Evolutionary conservation across 2,888 invertebrate species (phyloP).

Genomic region (Eupithecia inturbata): DNA sequence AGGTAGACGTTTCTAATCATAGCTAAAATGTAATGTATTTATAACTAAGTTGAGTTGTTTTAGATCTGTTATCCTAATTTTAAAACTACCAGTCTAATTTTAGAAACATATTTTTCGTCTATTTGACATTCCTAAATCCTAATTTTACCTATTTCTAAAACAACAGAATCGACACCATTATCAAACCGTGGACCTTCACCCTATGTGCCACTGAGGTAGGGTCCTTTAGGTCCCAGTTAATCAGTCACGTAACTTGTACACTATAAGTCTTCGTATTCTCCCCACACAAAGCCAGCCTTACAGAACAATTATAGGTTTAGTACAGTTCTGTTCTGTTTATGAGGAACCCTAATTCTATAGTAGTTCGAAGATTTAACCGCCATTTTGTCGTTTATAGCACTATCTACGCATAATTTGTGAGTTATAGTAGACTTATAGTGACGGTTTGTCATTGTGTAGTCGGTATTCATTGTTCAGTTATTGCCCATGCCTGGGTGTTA

Average conservation of each 20-base stretch:
- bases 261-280: background rate
- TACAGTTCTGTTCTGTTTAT: conserved; percentile 14
- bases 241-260: background rate
- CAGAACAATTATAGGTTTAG: conserved; percentile 10
- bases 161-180: too few relatives aligned
- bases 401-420: conserved; percentile 23
- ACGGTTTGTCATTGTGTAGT: conserved; percentile 14
- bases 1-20: too few relatives aligned
- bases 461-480: conserved; percentile 6
- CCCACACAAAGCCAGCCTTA: background rate
- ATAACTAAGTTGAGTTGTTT: too few relatives aligned
- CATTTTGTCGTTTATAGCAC: conserved; percentile 26
- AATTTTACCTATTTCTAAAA: too few relatives aligned
- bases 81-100: too few relatives aligned
- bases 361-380: conserved; percentile 11
- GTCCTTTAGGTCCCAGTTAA: background rate
- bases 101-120: too few relatives aligned
- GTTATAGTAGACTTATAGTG: conserved; percentile 6
- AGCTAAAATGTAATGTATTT: too few relatives aligned
- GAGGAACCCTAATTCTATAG: conserved; percentile 24
- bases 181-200: too few relatives aligned
- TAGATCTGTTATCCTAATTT: too few relatives aligned
- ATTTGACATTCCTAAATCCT: too few relatives aligned
- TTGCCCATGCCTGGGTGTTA: background rate
- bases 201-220: background rate